Percentiles rank a stretch among this genome's conserved stretches.
These are phyloP conservation scores for Castor canadensis DNA, from an alignment of 2,113 vertebrate genomes.

Conservation along the genomic window DNA sequence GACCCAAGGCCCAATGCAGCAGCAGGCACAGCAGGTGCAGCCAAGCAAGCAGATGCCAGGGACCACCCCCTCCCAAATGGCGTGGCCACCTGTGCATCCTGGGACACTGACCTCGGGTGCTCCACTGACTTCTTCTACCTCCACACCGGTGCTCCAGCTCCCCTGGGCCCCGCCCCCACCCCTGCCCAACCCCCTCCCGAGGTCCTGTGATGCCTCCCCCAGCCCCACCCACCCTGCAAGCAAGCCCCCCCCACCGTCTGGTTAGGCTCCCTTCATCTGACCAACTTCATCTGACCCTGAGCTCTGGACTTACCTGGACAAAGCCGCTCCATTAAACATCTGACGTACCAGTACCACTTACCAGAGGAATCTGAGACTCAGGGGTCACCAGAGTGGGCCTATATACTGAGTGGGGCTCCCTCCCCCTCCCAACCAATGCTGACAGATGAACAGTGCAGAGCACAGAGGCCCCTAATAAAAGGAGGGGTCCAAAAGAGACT, in stretches of 20 bases:
- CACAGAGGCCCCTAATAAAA: background rate
- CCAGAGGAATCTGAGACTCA: background rate
- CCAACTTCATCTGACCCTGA: slow-evolving; percentile 52
- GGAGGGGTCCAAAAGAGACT: background rate
- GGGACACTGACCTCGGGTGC: slow-evolving; percentile 74
- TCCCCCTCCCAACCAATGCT: background rate
- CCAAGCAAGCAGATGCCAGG: slow-evolving; percentile 68
- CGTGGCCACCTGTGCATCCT: background rate
- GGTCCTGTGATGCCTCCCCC: background rate
- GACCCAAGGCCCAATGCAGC: slow-evolving; percentile 8
- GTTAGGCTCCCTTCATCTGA: background rate
- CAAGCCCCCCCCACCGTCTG: background rate
- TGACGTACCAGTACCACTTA: slow-evolving; percentile 36
- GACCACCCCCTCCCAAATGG: background rate
- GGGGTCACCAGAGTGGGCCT: background rate
- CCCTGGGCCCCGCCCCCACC: background rate
- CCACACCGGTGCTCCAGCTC: slow-evolving; percentile 57
- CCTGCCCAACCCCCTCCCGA: background rate
- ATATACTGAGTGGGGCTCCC: background rate
- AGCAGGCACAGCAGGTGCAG: background rate
- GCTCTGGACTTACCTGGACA: slow-evolving; percentile 61
- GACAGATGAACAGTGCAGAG: background rate
- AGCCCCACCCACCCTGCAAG: slow-evolving; percentile 37
- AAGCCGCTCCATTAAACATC: background rate
- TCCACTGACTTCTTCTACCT: slow-evolving; percentile 67